phyloP scores from a whole-genome alignment of 2,113 vertebrate species.

The Gorsachius goisagi region DNA sequence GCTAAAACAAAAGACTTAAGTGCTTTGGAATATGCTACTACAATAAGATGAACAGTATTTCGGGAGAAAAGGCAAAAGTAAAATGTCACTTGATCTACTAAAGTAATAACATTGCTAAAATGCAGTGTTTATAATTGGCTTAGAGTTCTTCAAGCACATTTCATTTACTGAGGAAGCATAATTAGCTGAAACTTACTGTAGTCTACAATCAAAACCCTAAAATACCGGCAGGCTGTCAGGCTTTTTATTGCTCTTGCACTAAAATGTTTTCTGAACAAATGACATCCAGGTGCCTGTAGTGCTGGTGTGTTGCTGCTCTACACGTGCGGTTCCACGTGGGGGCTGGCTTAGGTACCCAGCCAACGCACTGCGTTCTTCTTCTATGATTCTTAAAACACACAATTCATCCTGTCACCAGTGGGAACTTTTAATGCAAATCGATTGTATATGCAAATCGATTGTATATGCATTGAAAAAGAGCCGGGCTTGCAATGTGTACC shows the following conservation, averaged over 20 bases:
- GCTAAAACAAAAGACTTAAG: neutral
- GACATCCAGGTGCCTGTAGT: neutral
- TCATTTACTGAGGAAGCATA: neutral
- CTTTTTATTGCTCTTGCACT: neutral
- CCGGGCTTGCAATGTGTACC: neutral
- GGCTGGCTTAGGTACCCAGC: neutral
- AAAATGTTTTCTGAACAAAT: neutral
- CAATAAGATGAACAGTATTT: neutral
- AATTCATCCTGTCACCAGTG: neutral
- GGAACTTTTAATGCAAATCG: neutral
- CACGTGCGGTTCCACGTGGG: neutral
- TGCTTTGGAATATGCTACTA: neutral
- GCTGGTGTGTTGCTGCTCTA: neutral
- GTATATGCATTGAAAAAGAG: neutral
- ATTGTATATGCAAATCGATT: neutral
- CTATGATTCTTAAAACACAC: neutral
- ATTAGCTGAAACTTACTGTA: neutral
- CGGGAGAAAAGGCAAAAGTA: neutral
- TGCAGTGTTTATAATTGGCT: neutral
- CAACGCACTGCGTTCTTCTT: neutral
- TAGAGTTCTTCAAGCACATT: neutral
- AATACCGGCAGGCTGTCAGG: neutral
- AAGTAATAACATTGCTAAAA: neutral
- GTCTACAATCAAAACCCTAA: neutral
- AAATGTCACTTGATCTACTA: neutral